Conservation (phyloP, 2,113 vertebrate species). For the Pleuronectes platessa region DNA sequence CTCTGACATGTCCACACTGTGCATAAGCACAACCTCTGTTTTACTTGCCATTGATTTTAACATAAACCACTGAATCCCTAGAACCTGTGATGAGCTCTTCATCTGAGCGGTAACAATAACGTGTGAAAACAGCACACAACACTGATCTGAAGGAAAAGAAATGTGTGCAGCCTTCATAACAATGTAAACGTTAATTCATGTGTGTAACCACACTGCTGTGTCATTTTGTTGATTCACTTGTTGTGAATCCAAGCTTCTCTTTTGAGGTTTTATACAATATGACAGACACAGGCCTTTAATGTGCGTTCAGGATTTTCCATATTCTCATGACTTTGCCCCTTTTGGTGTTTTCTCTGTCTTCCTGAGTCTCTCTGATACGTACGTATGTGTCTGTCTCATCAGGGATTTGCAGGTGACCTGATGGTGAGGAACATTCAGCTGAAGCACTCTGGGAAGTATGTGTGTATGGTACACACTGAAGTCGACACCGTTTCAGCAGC, state of each 20-base stretch:
- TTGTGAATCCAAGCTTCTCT: slow-evolving; percentile 19
- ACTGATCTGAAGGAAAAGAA: slow-evolving; percentile 22
- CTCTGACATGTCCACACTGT: slow-evolving; percentile 45
- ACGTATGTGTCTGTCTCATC: slow-evolving; percentile 28
- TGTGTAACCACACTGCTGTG: slow-evolving; percentile 16
- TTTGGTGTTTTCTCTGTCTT: neutral
- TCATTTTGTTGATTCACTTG: neutral
- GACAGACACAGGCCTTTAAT: slow-evolving; percentile 9
- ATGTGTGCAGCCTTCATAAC: slow-evolving; percentile 1
- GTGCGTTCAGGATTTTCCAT: slow-evolving; percentile 23
- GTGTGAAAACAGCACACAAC: slow-evolving; percentile 41
- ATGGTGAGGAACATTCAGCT: slow-evolving; percentile 93
- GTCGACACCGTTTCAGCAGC: slow-evolving; percentile 88
- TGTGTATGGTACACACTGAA: slow-evolving; percentile 87
- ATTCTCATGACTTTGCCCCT: neutral
- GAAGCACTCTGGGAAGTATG: slow-evolving; percentile 89
- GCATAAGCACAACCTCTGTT: slow-evolving; percentile 46
- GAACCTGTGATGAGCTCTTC: no score
- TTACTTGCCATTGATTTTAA: slow-evolving; percentile 33
- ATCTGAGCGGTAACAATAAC: slow-evolving; percentile 1
- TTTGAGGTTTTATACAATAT: slow-evolving; percentile 23
- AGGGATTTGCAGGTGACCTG: slow-evolving; percentile 91
- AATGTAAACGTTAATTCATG: slow-evolving; percentile 41
- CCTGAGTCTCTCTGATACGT: neutral
- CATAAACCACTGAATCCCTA: slow-evolving; percentile 10